Percentiles rank a stretch among this genome's conserved stretches.
These are phyloP conservation scores for Microdon myrmicae DNA, from an alignment of 2,888 invertebrate species.

Conservation along the genomic window DNA sequence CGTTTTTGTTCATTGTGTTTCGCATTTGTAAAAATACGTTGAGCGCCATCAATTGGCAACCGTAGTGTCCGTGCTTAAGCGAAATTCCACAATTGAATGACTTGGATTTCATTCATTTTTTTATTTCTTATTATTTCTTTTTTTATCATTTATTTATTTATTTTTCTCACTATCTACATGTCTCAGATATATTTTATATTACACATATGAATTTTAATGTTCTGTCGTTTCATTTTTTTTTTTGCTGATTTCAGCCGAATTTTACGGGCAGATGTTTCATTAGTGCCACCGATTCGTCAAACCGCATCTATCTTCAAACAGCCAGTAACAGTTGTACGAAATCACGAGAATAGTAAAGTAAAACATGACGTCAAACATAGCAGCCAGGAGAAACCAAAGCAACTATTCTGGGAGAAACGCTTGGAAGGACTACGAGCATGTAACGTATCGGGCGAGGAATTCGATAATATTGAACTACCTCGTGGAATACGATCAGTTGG, in stretches of 20 bases:
- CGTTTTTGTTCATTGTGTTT: too few species aligned
- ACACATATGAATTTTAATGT: too few species aligned
- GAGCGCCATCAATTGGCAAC: too few species aligned
- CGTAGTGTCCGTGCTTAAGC: too few species aligned
- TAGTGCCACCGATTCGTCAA: constrained; percentile 95
- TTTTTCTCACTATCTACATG: constrained; percentile 24
- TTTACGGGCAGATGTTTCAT: constrained; percentile 85
- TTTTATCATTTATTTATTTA: too few species aligned
- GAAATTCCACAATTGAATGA: too few species aligned
- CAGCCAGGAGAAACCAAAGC: constrained; percentile 91
- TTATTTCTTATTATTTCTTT: too few species aligned
- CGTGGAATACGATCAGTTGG: constrained; percentile 84
- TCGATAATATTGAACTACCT: constrained; percentile 86
- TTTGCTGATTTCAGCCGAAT: constrained; percentile 78
- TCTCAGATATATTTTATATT: not conserved
- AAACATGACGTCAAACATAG: constrained; percentile 92
- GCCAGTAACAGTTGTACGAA: constrained; percentile 95
- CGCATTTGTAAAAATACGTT: too few species aligned
- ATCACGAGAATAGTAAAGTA: constrained; percentile 89
- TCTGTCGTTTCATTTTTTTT: too few species aligned
- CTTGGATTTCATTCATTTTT: too few species aligned
- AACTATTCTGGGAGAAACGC: constrained; percentile 83
- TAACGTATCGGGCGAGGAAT: constrained; percentile 84
- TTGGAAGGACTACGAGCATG: constrained; percentile 85
- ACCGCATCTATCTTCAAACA: constrained; percentile 99